phyloP scores from a whole-genome alignment of 1,140 invertebrate genomes.

The Drosophila rhopaloa region DNA sequence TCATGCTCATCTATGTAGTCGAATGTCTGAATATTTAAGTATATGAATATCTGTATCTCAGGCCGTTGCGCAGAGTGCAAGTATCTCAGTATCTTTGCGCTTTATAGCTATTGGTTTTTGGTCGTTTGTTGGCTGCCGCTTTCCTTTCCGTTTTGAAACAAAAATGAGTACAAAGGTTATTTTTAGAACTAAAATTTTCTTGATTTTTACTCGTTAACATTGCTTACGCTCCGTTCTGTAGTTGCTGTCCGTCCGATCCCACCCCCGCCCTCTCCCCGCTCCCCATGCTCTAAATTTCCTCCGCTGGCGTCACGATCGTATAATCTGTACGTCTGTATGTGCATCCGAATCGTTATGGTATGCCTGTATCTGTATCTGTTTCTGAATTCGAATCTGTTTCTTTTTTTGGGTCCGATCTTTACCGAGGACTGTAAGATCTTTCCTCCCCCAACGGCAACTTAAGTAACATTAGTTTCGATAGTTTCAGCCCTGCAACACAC shows the following conservation, averaged over 20 bases:
- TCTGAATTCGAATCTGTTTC: conserved; percentile 35
- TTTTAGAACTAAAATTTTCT: conserved; percentile 80
- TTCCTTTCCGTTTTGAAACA: conserved; percentile 72
- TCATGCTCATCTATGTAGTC: conserved; percentile 5
- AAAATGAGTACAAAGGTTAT: conserved; percentile 80
- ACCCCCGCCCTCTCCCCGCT: neutral
- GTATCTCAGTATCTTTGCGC: conserved; percentile 63
- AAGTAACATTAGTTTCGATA: conserved; percentile 75
- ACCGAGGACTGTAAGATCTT: conserved; percentile 52
- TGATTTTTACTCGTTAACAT: conserved; percentile 79
- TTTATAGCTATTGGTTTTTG: conserved; percentile 77
- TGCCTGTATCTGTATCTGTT: conserved; percentile 34
- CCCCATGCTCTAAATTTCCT: conserved; percentile 29
- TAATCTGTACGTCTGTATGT: conserved; percentile 34
- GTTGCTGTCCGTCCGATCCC: conserved; percentile 32
- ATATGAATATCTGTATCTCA: conserved; percentile 22
- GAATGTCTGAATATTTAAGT: conserved; percentile 7
- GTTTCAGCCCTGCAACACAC: conserved; percentile 36
- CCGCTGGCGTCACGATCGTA: conserved; percentile 52
- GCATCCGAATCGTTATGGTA: conserved; percentile 7
- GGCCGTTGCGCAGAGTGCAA: conserved; percentile 38
- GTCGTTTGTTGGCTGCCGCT: conserved; percentile 52
- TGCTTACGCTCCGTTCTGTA: conserved; percentile 72
- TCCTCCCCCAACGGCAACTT: conserved; percentile 42
- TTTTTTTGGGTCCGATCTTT: conserved; percentile 39